Conservation (phyloP, 2,113 vertebrate species). For the Setophaga petechia region DNA sequence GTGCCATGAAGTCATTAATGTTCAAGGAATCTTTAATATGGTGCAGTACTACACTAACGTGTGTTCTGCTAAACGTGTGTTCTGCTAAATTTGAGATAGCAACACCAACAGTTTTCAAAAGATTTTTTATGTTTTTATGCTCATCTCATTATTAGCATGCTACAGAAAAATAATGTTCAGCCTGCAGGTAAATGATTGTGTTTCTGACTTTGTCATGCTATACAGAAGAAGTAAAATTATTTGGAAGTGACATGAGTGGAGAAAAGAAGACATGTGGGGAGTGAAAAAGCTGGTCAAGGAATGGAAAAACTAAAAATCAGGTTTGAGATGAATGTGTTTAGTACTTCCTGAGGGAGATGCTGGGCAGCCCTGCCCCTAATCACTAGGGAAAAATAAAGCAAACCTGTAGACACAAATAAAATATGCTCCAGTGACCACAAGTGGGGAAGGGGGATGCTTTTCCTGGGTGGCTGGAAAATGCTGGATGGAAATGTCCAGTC, state of each 20-base stretch:
- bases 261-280: not conserved
- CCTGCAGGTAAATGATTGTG: not conserved
- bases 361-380: not conserved
- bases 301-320: not conserved
- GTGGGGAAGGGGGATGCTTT: not conserved
- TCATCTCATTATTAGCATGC: not conserved
- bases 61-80: no score
- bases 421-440: not conserved
- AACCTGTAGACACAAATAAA: not conserved
- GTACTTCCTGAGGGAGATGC: not conserved
- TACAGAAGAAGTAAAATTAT: not conserved
- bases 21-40: not conserved
- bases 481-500: rapidly evolving
- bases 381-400: not conserved
- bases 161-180: not conserved
- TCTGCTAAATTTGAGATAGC: not conserved
- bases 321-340: not conserved
- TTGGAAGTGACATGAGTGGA: not conserved
- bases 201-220: not conserved
- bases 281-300: not conserved
- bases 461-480: not conserved
- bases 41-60: not conserved
- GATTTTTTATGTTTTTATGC: not conserved
- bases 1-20: not conserved
- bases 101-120: not conserved